phyloP scores from a whole-genome alignment of 2,888 invertebrate species.

The Autographa pulchrina region DNA sequence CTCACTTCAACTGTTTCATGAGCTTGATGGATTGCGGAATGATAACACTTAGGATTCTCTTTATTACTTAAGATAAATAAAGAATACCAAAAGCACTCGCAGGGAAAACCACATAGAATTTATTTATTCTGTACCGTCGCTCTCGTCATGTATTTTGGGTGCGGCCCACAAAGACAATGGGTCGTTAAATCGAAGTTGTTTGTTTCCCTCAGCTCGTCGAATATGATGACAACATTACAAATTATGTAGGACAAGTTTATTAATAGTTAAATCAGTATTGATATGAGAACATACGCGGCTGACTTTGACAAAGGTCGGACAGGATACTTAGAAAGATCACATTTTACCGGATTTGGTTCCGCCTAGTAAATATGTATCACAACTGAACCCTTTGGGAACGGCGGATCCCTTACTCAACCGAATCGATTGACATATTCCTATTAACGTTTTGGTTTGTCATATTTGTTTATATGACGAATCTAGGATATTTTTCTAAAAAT shows the following conservation, averaged over 20 bases:
- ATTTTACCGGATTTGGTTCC: conserved; percentile 46
- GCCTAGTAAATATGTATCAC: conserved; percentile 43
- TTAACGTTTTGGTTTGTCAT: conserved; percentile 2
- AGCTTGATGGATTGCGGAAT: conserved; percentile 25
- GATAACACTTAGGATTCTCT: background rate
- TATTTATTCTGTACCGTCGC: background rate
- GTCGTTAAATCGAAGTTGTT: background rate
- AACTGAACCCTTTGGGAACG: conserved; percentile 40
- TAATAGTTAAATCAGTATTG: conserved; percentile 54
- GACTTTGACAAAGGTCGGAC: conserved; percentile 63
- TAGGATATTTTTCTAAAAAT: background rate
- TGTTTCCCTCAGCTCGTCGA: conserved; percentile 6
- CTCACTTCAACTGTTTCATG: conserved; percentile 27
- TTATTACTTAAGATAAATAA: background rate
- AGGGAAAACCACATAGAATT: background rate
- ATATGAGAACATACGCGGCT: conserved; percentile 28
- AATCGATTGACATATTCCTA: conserved; percentile 15
- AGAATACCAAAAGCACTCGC: background rate
- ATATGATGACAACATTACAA: conserved; percentile 16
- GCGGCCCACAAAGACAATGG: background rate
- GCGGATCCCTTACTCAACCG: conserved; percentile 8
- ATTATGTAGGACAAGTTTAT: conserved; percentile 34
- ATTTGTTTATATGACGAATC: conserved; percentile 5
- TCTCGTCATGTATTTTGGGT: background rate
- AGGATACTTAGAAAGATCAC: conserved; percentile 57